Conservation (phyloP, 2,113 vertebrate genomes). For the Lipophrys pholis region DNA sequence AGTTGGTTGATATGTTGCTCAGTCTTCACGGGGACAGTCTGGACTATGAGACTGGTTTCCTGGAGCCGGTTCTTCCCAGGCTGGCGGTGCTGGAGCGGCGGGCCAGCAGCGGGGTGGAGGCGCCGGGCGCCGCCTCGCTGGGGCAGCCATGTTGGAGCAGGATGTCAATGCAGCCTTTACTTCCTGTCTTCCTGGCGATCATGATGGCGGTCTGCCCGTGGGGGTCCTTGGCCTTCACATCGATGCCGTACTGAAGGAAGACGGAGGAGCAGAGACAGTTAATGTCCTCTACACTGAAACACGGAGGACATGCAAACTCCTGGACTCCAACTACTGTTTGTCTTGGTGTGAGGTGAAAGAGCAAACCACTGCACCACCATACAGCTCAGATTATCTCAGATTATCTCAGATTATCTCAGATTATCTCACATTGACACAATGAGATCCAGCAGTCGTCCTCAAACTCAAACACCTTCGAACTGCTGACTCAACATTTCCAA, state of each 20-base stretch:
- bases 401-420: too few species aligned
- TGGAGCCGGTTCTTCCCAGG: conserved; percentile 87
- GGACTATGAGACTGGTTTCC: conserved; percentile 80
- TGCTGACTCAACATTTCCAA: too few species aligned
- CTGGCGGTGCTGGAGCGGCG: conserved; percentile 92
- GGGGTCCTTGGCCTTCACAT: conserved; percentile 88
- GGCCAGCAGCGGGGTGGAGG: conserved; percentile 86
- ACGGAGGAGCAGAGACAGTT: neutral
- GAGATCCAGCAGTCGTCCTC: too few species aligned
- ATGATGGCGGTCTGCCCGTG: conserved; percentile 88
- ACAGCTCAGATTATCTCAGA: too few species aligned
- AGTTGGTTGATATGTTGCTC: too few species aligned
- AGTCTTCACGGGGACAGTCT: too few species aligned
- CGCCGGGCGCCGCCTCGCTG: conserved; percentile 82
- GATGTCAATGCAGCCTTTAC: conserved; percentile 91
- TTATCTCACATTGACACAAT: too few species aligned
- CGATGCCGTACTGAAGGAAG: conserved; percentile 87
- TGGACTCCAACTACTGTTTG: too few species aligned
- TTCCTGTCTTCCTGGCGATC: conserved; percentile 87
- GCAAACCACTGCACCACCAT: too few species aligned
- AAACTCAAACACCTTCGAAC: too few species aligned
- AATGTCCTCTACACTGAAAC: too few species aligned
- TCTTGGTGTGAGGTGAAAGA: too few species aligned
- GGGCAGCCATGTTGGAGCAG: conserved; percentile 92
- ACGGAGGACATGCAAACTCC: neutral